phyloP scores from a whole-genome alignment of 2,888 invertebrate genomes.

The Ischnus inquisitorius region DNA sequence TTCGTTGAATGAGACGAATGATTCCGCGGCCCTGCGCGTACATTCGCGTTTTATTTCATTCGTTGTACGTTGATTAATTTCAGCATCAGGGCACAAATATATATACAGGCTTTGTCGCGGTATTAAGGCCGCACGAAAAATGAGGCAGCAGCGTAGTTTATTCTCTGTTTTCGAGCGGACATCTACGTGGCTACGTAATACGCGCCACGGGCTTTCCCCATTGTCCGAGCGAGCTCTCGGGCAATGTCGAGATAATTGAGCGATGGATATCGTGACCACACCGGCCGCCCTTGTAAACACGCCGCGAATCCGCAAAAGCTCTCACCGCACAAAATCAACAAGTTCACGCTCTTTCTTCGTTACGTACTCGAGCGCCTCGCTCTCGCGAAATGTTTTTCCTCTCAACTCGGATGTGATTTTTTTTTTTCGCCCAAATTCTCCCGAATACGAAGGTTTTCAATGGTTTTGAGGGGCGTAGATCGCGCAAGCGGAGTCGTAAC shows the following conservation, averaged over 20 bases:
- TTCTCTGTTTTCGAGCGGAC: neutral
- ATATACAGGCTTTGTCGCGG: neutral
- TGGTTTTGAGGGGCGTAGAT: neutral
- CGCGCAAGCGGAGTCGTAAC: neutral
- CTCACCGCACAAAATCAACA: conserved; percentile 19
- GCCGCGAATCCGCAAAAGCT: conserved; percentile 19
- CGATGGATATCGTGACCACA: conserved; percentile 43
- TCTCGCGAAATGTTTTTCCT: neutral
- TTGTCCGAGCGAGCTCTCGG: conserved; percentile 26
- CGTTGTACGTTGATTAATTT: neutral
- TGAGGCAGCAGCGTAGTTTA: conserved; percentile 19
- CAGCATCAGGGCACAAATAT: neutral
- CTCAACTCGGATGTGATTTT: no score
- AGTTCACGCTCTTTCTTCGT: neutral
- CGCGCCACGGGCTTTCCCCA: conserved; percentile 30
- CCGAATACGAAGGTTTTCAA: neutral
- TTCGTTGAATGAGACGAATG: no score
- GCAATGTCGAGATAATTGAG: conserved; percentile 57
- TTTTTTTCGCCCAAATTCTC: neutral
- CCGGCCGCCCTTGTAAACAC: conserved; percentile 33
- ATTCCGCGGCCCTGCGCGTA: no score
- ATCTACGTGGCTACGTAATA: conserved; percentile 9
- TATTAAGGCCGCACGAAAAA: conserved; percentile 13
- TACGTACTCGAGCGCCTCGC: neutral
- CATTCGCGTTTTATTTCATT: no score